phyloP scores from a whole-genome alignment of 2,113 vertebrate genomes.

The Hemiprocne comata region DNA sequence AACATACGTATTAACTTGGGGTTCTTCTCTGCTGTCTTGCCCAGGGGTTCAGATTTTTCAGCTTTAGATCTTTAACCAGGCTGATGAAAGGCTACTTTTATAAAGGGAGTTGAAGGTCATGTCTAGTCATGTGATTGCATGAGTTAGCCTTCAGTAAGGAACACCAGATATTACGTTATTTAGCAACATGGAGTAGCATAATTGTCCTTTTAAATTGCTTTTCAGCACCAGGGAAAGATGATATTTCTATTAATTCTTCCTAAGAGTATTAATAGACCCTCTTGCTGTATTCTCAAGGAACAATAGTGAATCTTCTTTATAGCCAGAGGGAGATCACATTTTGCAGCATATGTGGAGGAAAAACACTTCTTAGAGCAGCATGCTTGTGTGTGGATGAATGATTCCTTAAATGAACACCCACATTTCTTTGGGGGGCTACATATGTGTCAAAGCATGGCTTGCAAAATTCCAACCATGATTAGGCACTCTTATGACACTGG shows the following conservation, averaged over 20 bases:
- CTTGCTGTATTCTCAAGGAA: neutral
- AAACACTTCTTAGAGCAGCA: neutral
- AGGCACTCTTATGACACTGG: neutral
- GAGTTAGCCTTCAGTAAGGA: neutral
- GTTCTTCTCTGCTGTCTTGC: neutral
- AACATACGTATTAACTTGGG: neutral
- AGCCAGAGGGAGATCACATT: neutral
- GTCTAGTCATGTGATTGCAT: neutral
- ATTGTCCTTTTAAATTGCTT: neutral
- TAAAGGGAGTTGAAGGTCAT: neutral
- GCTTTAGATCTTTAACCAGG: neutral
- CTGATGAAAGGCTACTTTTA: slow-evolving; percentile 7
- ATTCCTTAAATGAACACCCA: neutral
- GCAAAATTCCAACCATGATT: neutral
- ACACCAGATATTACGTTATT: neutral
- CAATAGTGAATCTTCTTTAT: neutral
- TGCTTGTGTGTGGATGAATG: neutral
- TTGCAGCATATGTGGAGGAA: neutral
- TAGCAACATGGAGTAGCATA: neutral
- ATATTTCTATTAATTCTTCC: neutral
- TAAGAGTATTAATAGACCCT: neutral
- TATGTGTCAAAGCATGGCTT: neutral
- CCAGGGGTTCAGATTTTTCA: neutral
- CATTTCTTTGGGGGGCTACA: neutral
- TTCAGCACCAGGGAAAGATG: neutral